A percentile compares a stretch with the other conserved stretches of the same genome.
These are phyloP conservation scores for Enteromius thamalakanensis DNA, from an alignment of 2,797 vertebrate species.

Conservation along the genomic window DNA sequence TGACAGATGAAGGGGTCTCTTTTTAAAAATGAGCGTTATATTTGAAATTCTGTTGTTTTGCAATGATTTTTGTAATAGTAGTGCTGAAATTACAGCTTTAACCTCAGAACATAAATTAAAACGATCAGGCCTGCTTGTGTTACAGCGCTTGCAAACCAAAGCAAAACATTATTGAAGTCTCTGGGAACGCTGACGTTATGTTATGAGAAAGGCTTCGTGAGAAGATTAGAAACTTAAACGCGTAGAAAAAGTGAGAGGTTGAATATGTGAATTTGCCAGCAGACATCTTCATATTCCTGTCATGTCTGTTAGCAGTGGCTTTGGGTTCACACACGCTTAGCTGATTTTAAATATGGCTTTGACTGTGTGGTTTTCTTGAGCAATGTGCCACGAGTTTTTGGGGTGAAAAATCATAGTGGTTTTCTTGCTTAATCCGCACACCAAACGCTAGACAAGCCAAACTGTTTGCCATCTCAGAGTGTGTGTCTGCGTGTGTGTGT, in stretches of 20 bases:
- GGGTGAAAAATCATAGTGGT: constrained; percentile 86
- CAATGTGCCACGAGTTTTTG: constrained; percentile 50
- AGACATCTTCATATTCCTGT: constrained; percentile 47
- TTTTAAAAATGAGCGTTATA: background rate
- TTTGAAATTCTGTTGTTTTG: constrained; percentile 17
- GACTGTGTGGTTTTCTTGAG: constrained; percentile 41
- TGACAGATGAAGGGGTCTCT: background rate
- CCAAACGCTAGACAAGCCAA: constrained; percentile 82
- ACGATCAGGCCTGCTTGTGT: constrained; percentile 5
- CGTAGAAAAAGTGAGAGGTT: background rate
- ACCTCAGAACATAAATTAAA: constrained; percentile 20
- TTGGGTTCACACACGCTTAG: constrained; percentile 43
- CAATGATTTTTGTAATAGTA: background rate
- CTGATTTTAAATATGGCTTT: constrained; percentile 44
- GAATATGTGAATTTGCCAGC: constrained; percentile 31
- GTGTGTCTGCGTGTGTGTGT: constrained; percentile 54
- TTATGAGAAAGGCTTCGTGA: constrained; percentile 23
- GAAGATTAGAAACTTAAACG: constrained; percentile 19
- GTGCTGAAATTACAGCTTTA: background rate
- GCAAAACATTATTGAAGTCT: constrained; percentile 18
- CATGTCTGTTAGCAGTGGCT: constrained; percentile 36
- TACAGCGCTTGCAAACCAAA: constrained; percentile 12
- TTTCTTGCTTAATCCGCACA: constrained; percentile 88
- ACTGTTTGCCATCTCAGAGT: constrained; percentile 81
- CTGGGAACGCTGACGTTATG: constrained; percentile 28